Evolutionary conservation across 2,113 vertebrate genomes (phyloP).

Genomic region (Thymallus thymallus): DNA sequence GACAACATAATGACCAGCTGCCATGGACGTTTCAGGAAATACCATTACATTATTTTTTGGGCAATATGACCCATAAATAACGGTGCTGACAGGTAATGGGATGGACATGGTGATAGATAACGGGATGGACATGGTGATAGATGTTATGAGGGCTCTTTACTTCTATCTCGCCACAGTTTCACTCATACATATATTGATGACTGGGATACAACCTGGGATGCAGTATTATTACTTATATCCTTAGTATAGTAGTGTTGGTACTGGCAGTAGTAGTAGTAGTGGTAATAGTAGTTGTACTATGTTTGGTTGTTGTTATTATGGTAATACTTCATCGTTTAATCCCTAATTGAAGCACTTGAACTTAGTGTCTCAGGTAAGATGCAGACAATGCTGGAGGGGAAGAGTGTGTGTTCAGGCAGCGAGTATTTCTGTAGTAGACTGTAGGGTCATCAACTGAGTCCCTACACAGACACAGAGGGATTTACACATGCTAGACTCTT

Average conservation of each 20-base stretch:
- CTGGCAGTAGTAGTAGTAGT: not conserved
- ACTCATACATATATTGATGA: not conserved
- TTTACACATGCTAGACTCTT: not conserved
- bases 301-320: not conserved
- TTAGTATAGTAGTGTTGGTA: too few relatives aligned
- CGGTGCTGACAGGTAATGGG: not conserved
- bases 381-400: not conserved
- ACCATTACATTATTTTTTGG: slow-evolving; percentile 22
- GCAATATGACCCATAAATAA: slow-evolving; percentile 20
- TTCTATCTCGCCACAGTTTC: not conserved
- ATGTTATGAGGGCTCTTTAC: not conserved
- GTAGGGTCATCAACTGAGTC: not conserved
- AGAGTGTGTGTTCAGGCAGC: not conserved
- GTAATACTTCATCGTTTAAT: not conserved
- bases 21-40: slow-evolving; percentile 7
- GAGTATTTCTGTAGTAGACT: not conserved
- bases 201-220: not conserved
- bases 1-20: not conserved
- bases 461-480: not conserved
- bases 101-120: slow-evolving; percentile 2
- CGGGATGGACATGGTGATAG: slow-evolving; percentile 21
- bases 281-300: not conserved
- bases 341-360: not conserved
- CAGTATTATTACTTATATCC: not conserved
- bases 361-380: not conserved